Evolutionary conservation across 2,113 vertebrate genomes (phyloP).

Genomic region (Telmatochromis sp.): DNA sequence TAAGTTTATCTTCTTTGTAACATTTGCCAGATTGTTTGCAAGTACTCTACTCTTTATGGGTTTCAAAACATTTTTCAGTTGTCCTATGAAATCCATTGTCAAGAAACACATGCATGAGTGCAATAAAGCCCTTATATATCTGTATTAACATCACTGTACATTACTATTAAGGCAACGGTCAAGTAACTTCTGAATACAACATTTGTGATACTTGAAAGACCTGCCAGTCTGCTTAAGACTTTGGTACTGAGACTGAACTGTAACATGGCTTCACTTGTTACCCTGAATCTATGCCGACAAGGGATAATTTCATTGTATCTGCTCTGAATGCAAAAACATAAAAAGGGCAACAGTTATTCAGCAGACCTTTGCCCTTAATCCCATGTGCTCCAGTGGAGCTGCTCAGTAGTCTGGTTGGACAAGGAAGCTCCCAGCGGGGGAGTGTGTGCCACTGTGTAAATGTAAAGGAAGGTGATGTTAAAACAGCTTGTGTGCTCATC

Average conservation of each 20-base stretch:
- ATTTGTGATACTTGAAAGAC: not conserved
- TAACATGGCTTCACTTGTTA: not conserved
- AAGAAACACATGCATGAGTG: not conserved
- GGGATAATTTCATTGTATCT: not conserved
- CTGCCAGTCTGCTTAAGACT: not conserved
- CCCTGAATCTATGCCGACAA: not conserved
- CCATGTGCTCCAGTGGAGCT: slow-evolving; percentile 42
- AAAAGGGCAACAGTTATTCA: slow-evolving; percentile 18
- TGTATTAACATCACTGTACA: not conserved
- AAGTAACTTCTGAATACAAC: not conserved
- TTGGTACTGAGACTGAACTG: not conserved
- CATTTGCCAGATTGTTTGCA: not conserved
- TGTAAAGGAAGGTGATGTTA: slow-evolving; percentile 21
- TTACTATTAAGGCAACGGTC: not conserved
- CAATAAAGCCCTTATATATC: not conserved
- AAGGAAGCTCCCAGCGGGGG: not conserved
- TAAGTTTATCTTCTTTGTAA: not conserved
- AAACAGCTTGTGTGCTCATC: slow-evolving; percentile 16
- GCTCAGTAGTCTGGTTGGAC: slow-evolving; percentile 3
- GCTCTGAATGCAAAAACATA: slow-evolving; percentile 1
- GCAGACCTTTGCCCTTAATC: slow-evolving; percentile 37
- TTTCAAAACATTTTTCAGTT: not conserved
- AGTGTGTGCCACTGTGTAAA: slow-evolving; percentile 5
- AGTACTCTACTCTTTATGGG: not conserved
- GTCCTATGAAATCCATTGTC: not conserved